Base-by-base conservation (phyloP, 2,888 invertebrate genomes). In the Psococerastis gibbosa region DNA sequence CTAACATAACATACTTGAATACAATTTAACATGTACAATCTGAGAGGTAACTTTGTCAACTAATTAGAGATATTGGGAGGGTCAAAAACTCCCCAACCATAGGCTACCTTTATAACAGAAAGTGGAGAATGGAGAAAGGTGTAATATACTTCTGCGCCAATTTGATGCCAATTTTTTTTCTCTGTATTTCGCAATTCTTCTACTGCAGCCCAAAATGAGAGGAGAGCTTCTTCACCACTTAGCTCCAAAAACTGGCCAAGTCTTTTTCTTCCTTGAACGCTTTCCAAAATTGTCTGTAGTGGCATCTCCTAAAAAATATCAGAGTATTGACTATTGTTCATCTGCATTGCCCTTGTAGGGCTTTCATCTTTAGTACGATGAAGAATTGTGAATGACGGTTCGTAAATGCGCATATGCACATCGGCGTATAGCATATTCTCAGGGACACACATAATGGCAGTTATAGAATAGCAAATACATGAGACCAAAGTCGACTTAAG, bases 91-190 rank as follows among this genome's bases (percentile, higher is more conserved):
- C 56, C 84, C 82, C n/a, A n/a, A n/a, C n/a, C n/a, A n/a, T n/a
- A n/a, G n/a, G n/a, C n/a, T 34, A 84, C 77, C 65, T 81, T 80
- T 47, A 87, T 77, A 57, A 79, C 80, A 1, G 81, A 79, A 47
- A 77, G 77, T 2, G 81, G 78, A 42, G 79, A 81, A 49, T 81
- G 69, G 47, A 91, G 81, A 54, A 82, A 88, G 3, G 83, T 84
- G 57, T 88, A 87, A 63, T 84, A 89, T 54, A 89, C 83, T 61
- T 89, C 88, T n/a, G 84, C 82, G 8, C 83, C 91, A 22, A 87
- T 63, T 54, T 88, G 83, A 61, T 89, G 87, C 73, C 80, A 80
- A 50, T 73, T 73, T 47, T 75, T 75, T 51, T 80, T 69, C 38
- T 77, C 75, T n/a, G 82, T 73, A 45, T 71, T 69, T 49, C 81